These are phyloP conservation scores for Lordiphosa collinella DNA, from an alignment of 1,140 invertebrate genomes.

Conservation along the genomic window DNA sequence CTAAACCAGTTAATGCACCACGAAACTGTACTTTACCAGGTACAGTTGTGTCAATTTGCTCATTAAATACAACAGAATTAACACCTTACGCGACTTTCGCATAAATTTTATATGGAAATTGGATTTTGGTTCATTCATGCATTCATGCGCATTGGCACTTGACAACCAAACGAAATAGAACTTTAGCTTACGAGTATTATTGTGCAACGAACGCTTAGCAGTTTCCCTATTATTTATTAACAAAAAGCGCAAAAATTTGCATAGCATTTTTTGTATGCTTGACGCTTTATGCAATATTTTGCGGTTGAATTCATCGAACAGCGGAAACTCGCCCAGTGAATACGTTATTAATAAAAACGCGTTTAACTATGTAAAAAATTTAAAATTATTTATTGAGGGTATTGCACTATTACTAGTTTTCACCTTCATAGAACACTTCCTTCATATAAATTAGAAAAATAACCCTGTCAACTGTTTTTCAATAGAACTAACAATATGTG, in stretches of 20 bases:
- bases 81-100: constrained; percentile 37
- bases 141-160: constrained; percentile 21
- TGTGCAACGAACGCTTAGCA: no score
- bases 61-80: constrained; percentile 21
- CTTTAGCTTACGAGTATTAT: background rate
- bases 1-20: background rate
- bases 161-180: constrained; percentile 35
- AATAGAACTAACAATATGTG: no score
- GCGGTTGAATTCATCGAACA: constrained; percentile 5
- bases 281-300: constrained; percentile 17
- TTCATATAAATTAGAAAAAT: background rate
- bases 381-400: constrained; percentile 1
- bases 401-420: constrained; percentile 6
- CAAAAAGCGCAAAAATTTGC: no score
- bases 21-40: background rate
- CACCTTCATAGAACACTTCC: constrained; percentile 9
- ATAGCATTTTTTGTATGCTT: no score
- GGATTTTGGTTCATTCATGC: constrained; percentile 32
- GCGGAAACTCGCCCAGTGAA: constrained; percentile 21
- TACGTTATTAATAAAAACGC: constrained; percentile 3
- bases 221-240: no score
- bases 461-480: background rate
- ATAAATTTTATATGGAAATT: constrained; percentile 66
- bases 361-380: background rate
- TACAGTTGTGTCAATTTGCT: constrained; percentile 11